A percentile compares a stretch with the other conserved stretches of the same genome.
phyloP scores from a whole-genome alignment of 2,113 vertebrate species.

The Lynx canadensis region DNA sequence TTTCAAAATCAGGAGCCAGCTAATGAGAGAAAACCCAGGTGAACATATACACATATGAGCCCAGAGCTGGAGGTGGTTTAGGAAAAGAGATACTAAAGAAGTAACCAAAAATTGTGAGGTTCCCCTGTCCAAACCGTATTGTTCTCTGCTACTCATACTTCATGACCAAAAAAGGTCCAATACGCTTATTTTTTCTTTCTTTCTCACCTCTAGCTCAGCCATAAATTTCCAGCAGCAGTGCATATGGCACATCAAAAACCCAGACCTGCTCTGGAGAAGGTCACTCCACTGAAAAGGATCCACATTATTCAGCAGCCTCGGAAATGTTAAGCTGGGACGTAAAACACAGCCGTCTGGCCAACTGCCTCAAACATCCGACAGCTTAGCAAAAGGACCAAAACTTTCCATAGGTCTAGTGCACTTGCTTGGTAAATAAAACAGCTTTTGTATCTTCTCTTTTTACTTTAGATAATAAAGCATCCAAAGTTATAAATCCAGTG shows the following conservation, averaged over 20 bases:
- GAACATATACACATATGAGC: neutral
- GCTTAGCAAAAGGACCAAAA: slow-evolving; percentile 58
- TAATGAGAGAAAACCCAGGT: slow-evolving; percentile 4
- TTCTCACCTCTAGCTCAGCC: slow-evolving; percentile 86
- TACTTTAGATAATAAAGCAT: slow-evolving; percentile 82
- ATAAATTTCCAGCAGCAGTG: slow-evolving; percentile 90
- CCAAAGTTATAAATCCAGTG: slow-evolving; percentile 16
- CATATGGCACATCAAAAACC: slow-evolving; percentile 91
- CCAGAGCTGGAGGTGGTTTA: neutral
- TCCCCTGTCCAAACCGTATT: neutral
- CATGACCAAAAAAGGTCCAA: neutral
- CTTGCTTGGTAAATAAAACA: slow-evolving; percentile 71
- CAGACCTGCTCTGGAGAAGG: slow-evolving; percentile 91
- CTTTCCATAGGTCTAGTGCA: neutral
- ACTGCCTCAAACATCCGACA: slow-evolving; percentile 27
- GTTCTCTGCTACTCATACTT: slow-evolving; percentile 46
- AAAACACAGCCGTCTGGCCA: slow-evolving; percentile 64
- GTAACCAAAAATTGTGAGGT: slow-evolving; percentile 21
- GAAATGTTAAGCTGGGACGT: slow-evolving; percentile 88
- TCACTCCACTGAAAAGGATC: slow-evolving; percentile 84
- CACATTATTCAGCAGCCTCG: slow-evolving; percentile 95
- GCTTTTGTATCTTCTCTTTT: slow-evolving; percentile 72
- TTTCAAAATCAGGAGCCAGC: neutral
- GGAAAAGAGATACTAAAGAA: neutral
- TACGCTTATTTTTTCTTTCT: slow-evolving; percentile 55